Evolutionary conservation across 2,888 invertebrate genomes (phyloP).

Genomic region (Diaperis boleti): DNA sequence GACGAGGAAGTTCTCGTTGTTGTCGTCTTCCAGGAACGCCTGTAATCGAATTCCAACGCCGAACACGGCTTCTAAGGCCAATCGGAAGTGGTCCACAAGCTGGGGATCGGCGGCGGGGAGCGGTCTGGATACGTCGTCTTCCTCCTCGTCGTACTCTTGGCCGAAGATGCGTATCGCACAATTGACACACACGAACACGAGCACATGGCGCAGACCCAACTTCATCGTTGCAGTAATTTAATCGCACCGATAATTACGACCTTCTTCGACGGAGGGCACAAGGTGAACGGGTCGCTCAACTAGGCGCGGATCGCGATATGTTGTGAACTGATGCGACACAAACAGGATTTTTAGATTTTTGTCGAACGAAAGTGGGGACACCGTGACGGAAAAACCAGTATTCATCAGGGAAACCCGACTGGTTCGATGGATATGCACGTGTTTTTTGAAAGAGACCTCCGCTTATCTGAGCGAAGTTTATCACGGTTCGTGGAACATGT

Average conservation of each 20-base stretch:
- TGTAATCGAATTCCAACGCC: constrained; percentile 60
- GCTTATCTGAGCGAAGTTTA: constrained; percentile 10
- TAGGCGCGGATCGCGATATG: background rate
- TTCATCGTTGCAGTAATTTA: constrained; percentile 5
- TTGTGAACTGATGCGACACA: constrained; percentile 17
- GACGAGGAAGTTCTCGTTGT: constrained; percentile 60
- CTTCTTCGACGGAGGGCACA: constrained; percentile 14
- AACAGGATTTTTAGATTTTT: constrained; percentile 27
- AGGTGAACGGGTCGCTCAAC: constrained; percentile 39
- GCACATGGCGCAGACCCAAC: constrained; percentile 5
- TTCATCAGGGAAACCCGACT: constrained; percentile 3
- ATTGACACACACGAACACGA: background rate
- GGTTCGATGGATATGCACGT: constrained; percentile 2
- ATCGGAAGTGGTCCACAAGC: constrained; percentile 5
- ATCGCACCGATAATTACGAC: constrained; percentile 7
- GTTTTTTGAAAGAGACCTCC: constrained; percentile 4
- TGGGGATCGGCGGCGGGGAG: constrained; percentile 10
- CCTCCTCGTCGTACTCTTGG: background rate
- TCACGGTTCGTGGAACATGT: constrained; percentile 1
- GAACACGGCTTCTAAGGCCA: constrained; percentile 62
- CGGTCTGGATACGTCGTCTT: background rate
- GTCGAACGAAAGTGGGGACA: constrained; percentile 8
- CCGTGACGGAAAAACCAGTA: constrained; percentile 18
- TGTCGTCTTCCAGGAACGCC: constrained; percentile 54
- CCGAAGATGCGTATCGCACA: background rate